These are phyloP conservation scores for Burhinus oedicnemus DNA, from an alignment of 2,113 vertebrate species.

Conservation along the genomic window DNA sequence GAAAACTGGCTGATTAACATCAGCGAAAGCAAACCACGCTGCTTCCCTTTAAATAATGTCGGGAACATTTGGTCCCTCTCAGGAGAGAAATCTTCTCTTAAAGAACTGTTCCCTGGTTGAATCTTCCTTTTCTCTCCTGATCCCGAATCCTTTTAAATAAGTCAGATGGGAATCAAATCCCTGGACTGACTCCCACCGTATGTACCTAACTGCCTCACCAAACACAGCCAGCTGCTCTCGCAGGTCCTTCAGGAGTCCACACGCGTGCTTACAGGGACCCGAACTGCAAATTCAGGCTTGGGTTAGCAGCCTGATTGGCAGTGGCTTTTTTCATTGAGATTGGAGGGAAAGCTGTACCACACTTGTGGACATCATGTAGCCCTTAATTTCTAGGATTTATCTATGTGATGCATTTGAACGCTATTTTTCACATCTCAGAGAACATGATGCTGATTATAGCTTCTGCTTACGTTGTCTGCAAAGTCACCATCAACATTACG, in stretches of 20 bases:
- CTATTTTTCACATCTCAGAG: not conserved
- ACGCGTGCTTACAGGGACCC: accelerated
- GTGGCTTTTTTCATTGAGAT: not conserved
- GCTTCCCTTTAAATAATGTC: not conserved
- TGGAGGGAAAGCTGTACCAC: not conserved
- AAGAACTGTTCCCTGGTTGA: not conserved
- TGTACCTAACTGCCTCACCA: not conserved
- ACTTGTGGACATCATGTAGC: accelerated
- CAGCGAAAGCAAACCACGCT: not conserved
- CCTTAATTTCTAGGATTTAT: not conserved
- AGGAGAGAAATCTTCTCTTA: not conserved
- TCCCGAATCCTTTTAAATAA: not conserved
- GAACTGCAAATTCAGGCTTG: not conserved
- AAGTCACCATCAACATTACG: not conserved
- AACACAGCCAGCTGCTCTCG: not conserved
- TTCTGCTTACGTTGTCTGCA: not conserved
- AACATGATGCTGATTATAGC: not conserved
- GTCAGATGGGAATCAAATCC: not conserved
- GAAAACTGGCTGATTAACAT: not conserved
- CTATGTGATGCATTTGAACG: not conserved
- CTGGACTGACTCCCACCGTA: not conserved
- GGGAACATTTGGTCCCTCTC: not conserved
- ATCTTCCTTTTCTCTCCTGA: not conserved
- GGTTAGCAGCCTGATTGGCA: not conserved
- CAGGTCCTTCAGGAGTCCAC: not conserved